Evolutionary conservation across 37 sponge, comb jelly and placozoan genomes (phyloP), one percentile per base, ranked within the genome.

Genomic region (Trichoplax adhaerens): DNA sequence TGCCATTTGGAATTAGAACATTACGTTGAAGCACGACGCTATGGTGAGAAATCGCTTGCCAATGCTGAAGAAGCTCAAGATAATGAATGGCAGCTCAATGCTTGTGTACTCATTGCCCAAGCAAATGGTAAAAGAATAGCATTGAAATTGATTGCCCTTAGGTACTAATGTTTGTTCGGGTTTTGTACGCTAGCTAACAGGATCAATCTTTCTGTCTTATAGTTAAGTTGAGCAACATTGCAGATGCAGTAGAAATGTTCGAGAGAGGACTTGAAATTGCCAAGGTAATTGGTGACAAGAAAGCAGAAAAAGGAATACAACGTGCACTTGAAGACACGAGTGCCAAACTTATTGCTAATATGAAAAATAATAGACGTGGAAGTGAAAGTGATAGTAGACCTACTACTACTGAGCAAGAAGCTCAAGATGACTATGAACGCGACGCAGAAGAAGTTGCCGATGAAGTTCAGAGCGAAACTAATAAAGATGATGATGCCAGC

Each of bases 71-170:
- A 89, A 46, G 80, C 78, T n/a, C 5, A 73, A 54, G 95, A 94
- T 62, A 57, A 83, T 65, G 76, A 79, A 49, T 94, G 95, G 95
- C 84, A 94, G 66, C 77, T 94, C 57, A 94, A 94, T 69, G 84
- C 87, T 10, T 80, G 79, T 58, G 84, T 94, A 47, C 79, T 94
- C 3, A 61, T 86, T 0, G 90, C 95, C 12, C 87, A 84, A 70
- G 71, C 82, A 46, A 77, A 86, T 64, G 76, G 88, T 88, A 60
- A 64, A 66, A 8, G 58, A 5, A 6, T 4, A n/a, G 62, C 4
- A 4, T 52, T 6, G 3, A 52, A 5, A 47, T 64, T 2, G 1
- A 3, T 3, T 2, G 3, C 48, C 1, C 1, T 3, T 50, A 49
- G 1, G 49, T 3, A 29, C 29, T 29, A 29, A 29, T 29, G 29